A percentile compares a stretch with the other conserved stretches of the same genome.
phyloP scores from a whole-genome alignment of 2,888 invertebrate species.

The Microctonus hyperodae region DNA sequence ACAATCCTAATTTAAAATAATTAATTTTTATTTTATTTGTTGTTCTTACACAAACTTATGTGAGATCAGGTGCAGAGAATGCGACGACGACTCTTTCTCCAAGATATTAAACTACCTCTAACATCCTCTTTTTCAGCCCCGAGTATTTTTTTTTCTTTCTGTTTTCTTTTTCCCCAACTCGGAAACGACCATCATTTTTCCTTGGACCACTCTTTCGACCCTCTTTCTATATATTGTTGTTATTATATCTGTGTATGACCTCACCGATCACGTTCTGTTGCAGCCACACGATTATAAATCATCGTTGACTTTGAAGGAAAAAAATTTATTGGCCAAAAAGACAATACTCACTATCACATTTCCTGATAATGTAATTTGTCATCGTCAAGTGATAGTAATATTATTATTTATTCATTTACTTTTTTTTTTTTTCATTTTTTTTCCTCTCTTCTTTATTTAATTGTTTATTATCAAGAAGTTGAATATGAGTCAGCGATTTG shows the following conservation, averaged over 20 bases:
- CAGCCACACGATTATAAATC: constrained; percentile 40
- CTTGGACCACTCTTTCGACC: constrained; percentile 21
- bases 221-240: not conserved
- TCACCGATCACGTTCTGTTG: constrained; percentile 40
- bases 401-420: too few species aligned
- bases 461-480: not conserved
- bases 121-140: constrained; percentile 17
- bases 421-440: not conserved
- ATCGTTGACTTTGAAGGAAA: constrained; percentile 30
- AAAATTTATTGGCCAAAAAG: not conserved
- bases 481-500: not conserved
- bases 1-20: not conserved
- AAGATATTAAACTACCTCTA: not conserved
- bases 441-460: not conserved
- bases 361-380: not conserved
- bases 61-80: constrained; percentile 39
- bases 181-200: constrained; percentile 20
- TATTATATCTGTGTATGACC: constrained; percentile 2
- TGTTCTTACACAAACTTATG: constrained; percentile 30
- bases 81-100: constrained; percentile 30
- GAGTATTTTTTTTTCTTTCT: too few species aligned
- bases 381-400: not conserved
- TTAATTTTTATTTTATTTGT: constrained; percentile 31
- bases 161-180: constrained; percentile 25
- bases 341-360: not conserved